A percentile compares a stretch with the other conserved stretches of the same genome.
phyloP scores from a whole-genome alignment of 2,888 invertebrate genomes.

The Adelphocoris suturalis region DNA sequence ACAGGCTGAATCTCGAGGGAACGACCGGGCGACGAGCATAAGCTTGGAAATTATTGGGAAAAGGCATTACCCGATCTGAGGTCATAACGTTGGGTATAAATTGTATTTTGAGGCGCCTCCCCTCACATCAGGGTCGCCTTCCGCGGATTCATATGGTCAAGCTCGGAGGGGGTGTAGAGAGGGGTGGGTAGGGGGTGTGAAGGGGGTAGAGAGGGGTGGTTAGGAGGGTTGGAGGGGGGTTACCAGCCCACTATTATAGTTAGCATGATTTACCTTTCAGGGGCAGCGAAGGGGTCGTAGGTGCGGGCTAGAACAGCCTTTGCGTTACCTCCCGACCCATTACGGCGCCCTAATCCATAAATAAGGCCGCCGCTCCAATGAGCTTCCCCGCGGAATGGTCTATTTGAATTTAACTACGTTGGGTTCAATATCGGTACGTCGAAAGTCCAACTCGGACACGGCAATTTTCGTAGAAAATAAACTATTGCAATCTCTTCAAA shows the following conservation, averaged over 20 bases:
- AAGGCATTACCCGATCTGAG: constrained; percentile 24
- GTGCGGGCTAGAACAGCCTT: background rate
- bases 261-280: constrained; percentile 39
- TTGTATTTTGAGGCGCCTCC: constrained; percentile 16
- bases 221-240: background rate
- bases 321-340: constrained; percentile 15
- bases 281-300: background rate
- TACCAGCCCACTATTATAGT: background rate
- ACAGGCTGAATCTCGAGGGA: background rate
- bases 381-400: background rate
- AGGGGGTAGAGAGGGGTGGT: too few species aligned
- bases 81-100: constrained; percentile 10
- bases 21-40: background rate
- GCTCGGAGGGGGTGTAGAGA: background rate
- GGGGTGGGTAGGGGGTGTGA: too few species aligned
- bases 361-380: constrained; percentile 4
- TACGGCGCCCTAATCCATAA: constrained; percentile 27
- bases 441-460: too few species aligned
- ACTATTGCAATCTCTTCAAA: too few species aligned
- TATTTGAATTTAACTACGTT: constrained; percentile 24
- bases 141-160: constrained; percentile 3
- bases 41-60: constrained; percentile 12
- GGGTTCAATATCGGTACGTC: background rate
- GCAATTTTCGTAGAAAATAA: too few species aligned
- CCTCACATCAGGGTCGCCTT: background rate